phyloP scores from a whole-genome alignment of 2,113 vertebrate genomes.

The Rhea pennata region DNA sequence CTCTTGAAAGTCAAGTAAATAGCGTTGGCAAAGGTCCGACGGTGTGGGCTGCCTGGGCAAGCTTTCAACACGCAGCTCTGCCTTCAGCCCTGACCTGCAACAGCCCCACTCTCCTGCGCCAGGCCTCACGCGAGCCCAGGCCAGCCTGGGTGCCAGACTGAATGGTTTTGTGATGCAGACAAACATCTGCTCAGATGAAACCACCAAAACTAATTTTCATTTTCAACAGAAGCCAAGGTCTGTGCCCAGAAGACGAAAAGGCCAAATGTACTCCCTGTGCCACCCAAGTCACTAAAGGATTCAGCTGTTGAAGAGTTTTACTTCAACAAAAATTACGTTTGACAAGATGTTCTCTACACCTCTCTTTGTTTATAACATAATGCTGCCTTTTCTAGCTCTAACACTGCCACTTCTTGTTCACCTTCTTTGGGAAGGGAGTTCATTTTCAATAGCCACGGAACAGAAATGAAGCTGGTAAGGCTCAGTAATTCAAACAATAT shows the following conservation, averaged over 20 bases:
- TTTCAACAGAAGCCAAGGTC: slow-evolving; percentile 25
- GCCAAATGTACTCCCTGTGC: not conserved
- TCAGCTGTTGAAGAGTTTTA: not conserved
- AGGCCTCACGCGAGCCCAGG: slow-evolving; percentile 65
- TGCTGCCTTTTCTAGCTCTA: not conserved
- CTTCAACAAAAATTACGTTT: not conserved
- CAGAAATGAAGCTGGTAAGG: not conserved
- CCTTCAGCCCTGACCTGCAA: slow-evolving; percentile 69
- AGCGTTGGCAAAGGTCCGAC: slow-evolving; percentile 66
- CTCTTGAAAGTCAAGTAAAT: slow-evolving; percentile 72
- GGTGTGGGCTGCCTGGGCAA: slow-evolving; percentile 65
- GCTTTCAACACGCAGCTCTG: slow-evolving; percentile 53
- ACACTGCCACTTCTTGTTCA: not conserved
- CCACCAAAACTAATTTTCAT: slow-evolving; percentile 44
- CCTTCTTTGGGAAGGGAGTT: not conserved
- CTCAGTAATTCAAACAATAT: not conserved
- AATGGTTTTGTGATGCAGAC: slow-evolving; percentile 55
- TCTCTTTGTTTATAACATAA: not conserved
- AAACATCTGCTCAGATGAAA: slow-evolving; percentile 48
- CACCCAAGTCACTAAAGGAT: slow-evolving; percentile 17
- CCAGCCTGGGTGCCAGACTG: slow-evolving; percentile 43
- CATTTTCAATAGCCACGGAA: not conserved
- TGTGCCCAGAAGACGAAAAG: slow-evolving; percentile 25
- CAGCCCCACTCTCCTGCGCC: slow-evolving; percentile 57
- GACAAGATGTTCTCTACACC: not conserved